phyloP scores from a whole-genome alignment of 2,888 invertebrate genomes.

The Ornithoptera alexandrae region DNA sequence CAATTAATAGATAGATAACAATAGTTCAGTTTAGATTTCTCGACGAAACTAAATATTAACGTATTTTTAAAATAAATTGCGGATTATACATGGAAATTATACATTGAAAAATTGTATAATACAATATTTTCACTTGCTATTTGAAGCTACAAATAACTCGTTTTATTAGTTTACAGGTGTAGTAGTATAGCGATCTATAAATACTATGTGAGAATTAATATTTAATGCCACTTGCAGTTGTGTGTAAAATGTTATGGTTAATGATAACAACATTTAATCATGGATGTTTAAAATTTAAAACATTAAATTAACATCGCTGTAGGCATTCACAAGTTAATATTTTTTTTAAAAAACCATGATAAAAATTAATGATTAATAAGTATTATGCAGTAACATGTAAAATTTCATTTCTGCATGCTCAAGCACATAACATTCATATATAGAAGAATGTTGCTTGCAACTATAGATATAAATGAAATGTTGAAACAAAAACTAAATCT shows the following conservation, averaged over 20 bases:
- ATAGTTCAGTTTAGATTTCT: no score
- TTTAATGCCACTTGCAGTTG: slow-evolving; percentile 68
- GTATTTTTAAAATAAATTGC: no score
- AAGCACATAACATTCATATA: slow-evolving; percentile 70
- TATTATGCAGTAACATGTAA: slow-evolving; percentile 53
- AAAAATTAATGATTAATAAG: slow-evolving; percentile 39
- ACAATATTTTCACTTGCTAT: no score
- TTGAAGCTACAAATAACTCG: no score
- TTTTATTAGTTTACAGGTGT: background rate
- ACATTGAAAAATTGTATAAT: no score
- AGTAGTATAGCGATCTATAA: background rate
- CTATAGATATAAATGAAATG: slow-evolving; percentile 54
- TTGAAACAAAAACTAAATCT: slow-evolving; percentile 49
- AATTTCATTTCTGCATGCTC: slow-evolving; percentile 79
- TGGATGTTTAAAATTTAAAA: slow-evolving; percentile 52
- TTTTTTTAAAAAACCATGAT: slow-evolving; percentile 54
- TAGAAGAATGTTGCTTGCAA: slow-evolving; percentile 60
- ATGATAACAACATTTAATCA: slow-evolving; percentile 49
- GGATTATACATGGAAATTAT: no score
- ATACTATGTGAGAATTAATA: background rate
- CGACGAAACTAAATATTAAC: no score
- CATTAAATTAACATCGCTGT: background rate
- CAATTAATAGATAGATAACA: no score
- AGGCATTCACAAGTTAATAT: background rate
- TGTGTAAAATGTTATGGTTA: slow-evolving; percentile 64